phyloP scores from a whole-genome alignment of 23 tunicate genomes.

The Diplosoma virens region DNA sequence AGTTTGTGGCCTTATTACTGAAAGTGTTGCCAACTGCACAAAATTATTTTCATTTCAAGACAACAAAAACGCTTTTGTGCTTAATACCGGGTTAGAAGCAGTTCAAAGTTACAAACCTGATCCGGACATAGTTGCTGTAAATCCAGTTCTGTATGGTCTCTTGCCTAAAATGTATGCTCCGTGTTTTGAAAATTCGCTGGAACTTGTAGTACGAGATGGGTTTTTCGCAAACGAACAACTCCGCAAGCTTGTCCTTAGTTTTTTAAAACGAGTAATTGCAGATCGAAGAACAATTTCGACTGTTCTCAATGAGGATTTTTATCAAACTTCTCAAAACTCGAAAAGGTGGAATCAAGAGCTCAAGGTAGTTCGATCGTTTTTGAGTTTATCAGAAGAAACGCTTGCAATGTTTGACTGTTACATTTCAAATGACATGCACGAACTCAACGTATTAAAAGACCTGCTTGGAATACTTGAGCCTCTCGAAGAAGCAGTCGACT shows the following conservation, averaged over 20 bases:
- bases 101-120: no score
- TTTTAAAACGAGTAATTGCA: not conserved
- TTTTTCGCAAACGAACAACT: not conserved
- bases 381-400: no score
- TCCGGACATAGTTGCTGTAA: not conserved
- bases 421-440: no score
- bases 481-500: no score
- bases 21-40: not conserved
- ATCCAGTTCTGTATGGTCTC: not conserved
- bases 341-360: not conserved
- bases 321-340: no score
- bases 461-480: no score
- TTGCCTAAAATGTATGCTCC: not conserved
- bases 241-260: not conserved
- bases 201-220: not conserved
- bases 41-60: not conserved
- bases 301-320: not conserved
- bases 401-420: no score
- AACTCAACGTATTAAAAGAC: no score
- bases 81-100: no score
- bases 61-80: no score
- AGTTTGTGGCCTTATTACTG: not conserved
- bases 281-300: not conserved
- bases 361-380: not conserved
- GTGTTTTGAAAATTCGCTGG: not conserved